phyloP scores from a whole-genome alignment of 2,888 invertebrate species.

The Plagodis dolabraria region DNA sequence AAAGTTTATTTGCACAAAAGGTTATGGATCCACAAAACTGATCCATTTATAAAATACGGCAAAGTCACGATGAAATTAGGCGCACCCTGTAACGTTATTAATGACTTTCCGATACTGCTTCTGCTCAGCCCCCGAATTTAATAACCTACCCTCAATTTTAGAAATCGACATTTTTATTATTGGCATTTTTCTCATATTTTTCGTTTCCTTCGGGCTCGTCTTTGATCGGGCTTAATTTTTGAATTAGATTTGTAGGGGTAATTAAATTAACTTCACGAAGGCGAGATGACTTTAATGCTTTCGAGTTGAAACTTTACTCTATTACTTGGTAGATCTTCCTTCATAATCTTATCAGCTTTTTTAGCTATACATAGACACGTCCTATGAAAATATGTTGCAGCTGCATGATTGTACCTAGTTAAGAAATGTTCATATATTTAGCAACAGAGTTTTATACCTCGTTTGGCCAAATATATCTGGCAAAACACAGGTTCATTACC shows the following conservation, averaged over 20 bases:
- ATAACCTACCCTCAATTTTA: conserved; percentile 61
- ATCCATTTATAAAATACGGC: conserved; percentile 65
- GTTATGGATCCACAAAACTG: conserved; percentile 53
- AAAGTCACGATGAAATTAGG: conserved; percentile 74
- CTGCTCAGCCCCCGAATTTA: conserved; percentile 59
- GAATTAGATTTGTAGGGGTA: conserved; percentile 24
- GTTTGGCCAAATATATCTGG: no score
- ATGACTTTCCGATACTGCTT: conserved; percentile 79
- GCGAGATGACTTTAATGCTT: not conserved
- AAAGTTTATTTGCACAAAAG: conserved; percentile 45
- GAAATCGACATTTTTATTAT: conserved; percentile 55
- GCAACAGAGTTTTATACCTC: no score
- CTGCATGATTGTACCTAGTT: no score
- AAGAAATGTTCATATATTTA: no score
- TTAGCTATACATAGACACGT: no score
- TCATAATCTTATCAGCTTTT: no score
- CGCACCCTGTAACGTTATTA: conserved; percentile 76
- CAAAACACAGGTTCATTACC: no score
- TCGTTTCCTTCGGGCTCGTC: conserved; percentile 24
- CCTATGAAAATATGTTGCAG: no score
- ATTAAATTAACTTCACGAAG: conserved; percentile 12
- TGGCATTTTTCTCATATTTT: conserved; percentile 39
- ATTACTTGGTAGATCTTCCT: no score
- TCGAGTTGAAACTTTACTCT: no score
- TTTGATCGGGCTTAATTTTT: conserved; percentile 36